These are phyloP conservation scores for Huso huso DNA, from an alignment of 2,797 vertebrate species.

Conservation along the genomic window DNA sequence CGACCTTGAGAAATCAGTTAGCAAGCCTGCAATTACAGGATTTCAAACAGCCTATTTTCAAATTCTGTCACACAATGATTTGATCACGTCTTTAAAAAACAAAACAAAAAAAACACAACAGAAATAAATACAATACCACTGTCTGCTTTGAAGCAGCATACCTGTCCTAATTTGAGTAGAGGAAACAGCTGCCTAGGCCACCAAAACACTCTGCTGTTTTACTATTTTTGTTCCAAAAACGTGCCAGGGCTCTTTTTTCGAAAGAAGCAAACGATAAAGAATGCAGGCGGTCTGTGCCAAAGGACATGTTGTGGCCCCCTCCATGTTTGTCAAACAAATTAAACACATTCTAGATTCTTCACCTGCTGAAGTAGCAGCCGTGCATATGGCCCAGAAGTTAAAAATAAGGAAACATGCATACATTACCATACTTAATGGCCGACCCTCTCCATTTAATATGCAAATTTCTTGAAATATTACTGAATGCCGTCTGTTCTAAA, in stretches of 20 bases:
- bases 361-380: conserved; percentile 90
- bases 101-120: conserved; percentile 14
- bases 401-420: conserved; percentile 90
- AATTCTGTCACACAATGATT: conserved; percentile 26
- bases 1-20: conserved; percentile 25
- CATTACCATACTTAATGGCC: conserved; percentile 88
- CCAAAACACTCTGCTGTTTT: conserved; percentile 8
- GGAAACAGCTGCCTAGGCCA: conserved; percentile 3
- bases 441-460: conserved; percentile 93
- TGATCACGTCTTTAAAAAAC: conserved; percentile 17
- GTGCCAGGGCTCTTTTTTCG: conserved; percentile 22
- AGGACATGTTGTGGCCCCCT: conserved; percentile 67
- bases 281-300: conserved; percentile 52
- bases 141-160: conserved; percentile 26
- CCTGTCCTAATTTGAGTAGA: conserved; percentile 19
- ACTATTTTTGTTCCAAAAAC: conserved; percentile 24
- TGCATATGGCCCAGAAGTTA: conserved; percentile 98
- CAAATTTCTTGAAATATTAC: conserved; percentile 93
- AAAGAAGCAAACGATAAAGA: conserved; percentile 45
- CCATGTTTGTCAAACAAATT: conserved; percentile 94
- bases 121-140: conserved; percentile 13
- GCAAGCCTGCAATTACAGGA: conserved; percentile 17
- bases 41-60: conserved; percentile 29
- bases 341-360: conserved; percentile 83
- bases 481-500: conserved; percentile 92